phyloP scores from a whole-genome alignment of 1,140 invertebrate genomes.

The Drosophila rhopaloa region DNA sequence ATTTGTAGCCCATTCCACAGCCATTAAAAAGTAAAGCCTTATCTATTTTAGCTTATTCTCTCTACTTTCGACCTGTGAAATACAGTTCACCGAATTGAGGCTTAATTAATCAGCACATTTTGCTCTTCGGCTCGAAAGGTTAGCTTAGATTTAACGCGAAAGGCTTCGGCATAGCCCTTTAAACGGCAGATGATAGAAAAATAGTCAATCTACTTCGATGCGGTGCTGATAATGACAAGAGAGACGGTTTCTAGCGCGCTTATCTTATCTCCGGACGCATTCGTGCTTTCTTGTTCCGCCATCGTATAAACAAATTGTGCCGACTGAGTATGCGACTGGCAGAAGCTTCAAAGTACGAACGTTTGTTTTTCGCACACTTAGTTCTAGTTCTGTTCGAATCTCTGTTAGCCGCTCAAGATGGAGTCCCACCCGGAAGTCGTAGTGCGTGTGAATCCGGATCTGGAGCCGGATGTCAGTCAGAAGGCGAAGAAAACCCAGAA shows the following conservation, averaged over 20 bases:
- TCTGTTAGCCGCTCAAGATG: conserved; percentile 42
- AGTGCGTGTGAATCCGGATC: conserved; percentile 27
- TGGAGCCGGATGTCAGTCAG: conserved; percentile 11
- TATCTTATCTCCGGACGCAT: conserved; percentile 63
- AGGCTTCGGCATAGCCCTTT: conserved; percentile 10
- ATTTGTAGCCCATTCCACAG: not conserved
- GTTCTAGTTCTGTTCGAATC: conserved; percentile 42
- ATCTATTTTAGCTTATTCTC: conserved; percentile 4
- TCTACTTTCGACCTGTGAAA: not conserved
- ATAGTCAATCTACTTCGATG: conserved; percentile 21
- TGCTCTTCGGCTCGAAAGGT: conserved; percentile 14
- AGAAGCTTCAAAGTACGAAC: conserved; percentile 58
- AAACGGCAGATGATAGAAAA: conserved; percentile 9
- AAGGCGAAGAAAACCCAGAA: conserved; percentile 24
- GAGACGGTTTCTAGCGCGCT: conserved; percentile 31
- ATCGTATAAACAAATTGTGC: conserved; percentile 48
- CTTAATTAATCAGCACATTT: conserved; percentile 12
- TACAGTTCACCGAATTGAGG: conserved; percentile 12
- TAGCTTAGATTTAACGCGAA: conserved; percentile 22
- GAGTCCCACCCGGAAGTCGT: conserved; percentile 34
- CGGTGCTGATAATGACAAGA: conserved; percentile 35
- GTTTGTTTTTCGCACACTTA: conserved; percentile 25
- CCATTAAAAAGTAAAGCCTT: conserved; percentile 4
- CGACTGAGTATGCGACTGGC: conserved; percentile 57
- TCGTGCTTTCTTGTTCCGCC: conserved; percentile 57